A percentile compares a stretch with the other conserved stretches of the same genome.
These are phyloP conservation scores for Steromphala cineraria DNA, from an alignment of 2,888 invertebrate species.

Conservation along the genomic window DNA sequence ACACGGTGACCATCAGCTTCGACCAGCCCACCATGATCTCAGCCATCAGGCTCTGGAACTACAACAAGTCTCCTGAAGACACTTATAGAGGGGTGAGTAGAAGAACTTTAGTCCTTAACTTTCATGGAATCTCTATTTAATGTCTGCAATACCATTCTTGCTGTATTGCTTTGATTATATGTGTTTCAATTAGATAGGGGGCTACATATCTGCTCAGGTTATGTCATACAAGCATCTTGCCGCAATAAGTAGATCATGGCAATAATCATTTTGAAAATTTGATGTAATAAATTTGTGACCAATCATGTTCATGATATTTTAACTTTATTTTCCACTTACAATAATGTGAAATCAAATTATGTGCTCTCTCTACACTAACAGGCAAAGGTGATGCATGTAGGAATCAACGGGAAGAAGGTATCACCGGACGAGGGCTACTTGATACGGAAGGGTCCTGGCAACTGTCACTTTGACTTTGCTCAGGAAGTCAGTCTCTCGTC, in stretches of 20 bases:
- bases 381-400: slow-evolving; percentile 74
- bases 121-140: no score
- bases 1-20: slow-evolving; percentile 68
- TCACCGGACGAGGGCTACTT: slow-evolving; percentile 77
- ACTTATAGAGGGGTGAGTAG: slow-evolving; percentile 77
- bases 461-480: slow-evolving; percentile 85
- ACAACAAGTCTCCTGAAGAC: slow-evolving; percentile 84
- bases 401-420: slow-evolving; percentile 72
- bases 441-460: slow-evolving; percentile 85
- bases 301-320: no score
- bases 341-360: no score
- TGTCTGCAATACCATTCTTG: no score
- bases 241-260: no score
- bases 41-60: slow-evolving; percentile 87
- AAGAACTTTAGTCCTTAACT: background rate
- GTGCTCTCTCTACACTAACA: slow-evolving; percentile 45
- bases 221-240: no score
- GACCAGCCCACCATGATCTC: slow-evolving; percentile 65
- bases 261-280: no score
- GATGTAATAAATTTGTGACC: no score
- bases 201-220: no score
- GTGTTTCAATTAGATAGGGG: no score
- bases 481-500: slow-evolving; percentile 79
- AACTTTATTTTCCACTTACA: no score
- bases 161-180: no score